phyloP scores from a whole-genome alignment of 2,797 vertebrate genomes.

The Macropodus opercularis region DNA sequence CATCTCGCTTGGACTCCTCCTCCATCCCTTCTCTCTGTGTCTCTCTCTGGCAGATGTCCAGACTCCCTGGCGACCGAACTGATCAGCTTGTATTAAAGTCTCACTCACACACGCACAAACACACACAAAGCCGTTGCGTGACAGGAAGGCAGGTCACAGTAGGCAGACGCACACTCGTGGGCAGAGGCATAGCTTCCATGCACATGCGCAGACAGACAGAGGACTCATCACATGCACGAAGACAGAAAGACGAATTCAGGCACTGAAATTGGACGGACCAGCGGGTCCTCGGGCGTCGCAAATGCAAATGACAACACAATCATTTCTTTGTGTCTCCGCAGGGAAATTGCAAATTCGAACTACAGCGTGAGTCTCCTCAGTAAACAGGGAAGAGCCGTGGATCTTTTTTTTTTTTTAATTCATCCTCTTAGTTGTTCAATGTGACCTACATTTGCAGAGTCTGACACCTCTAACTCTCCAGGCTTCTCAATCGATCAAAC shows the following conservation, averaged over 20 bases:
- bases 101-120: constrained; percentile 17
- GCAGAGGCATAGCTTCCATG: constrained; percentile 44
- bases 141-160: constrained; percentile 38
- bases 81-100: constrained; percentile 59
- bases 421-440: too few relatives aligned
- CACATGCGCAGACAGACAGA: constrained; percentile 41
- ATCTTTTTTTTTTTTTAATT: too few relatives aligned
- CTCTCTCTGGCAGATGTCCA: constrained; percentile 52
- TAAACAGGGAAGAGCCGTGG: not conserved
- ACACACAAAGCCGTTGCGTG: constrained; percentile 24
- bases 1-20: too few relatives aligned
- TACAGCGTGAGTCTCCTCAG: constrained; percentile 8
- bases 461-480: too few relatives aligned
- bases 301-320: constrained; percentile 42
- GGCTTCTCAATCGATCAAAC: too few relatives aligned
- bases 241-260: constrained; percentile 15
- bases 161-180: constrained; percentile 11
- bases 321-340: constrained; percentile 35
- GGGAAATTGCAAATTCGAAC: constrained; percentile 27
- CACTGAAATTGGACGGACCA: constrained; percentile 15
- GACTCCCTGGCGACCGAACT: constrained; percentile 47
- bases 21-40: not conserved
- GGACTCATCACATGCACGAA: constrained; percentile 7
- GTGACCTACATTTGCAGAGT: too few relatives aligned
- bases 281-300: constrained; percentile 23